Evolutionary conservation across 2,888 invertebrate species (phyloP).

Genomic region (Arrhopalites spinosus): DNA sequence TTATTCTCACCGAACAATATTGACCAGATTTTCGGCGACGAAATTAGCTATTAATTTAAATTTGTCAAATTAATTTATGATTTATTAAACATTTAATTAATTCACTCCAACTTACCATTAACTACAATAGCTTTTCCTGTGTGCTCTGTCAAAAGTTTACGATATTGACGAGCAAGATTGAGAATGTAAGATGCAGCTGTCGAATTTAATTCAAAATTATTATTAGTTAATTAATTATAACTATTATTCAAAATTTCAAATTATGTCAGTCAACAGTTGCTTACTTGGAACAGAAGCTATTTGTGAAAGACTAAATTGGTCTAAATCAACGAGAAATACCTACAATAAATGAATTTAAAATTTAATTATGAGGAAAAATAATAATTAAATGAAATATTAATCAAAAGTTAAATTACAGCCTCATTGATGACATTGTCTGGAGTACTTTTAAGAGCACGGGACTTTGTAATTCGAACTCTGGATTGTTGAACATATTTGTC

Average conservation of each 20-base stretch:
- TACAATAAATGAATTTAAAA: too few species aligned
- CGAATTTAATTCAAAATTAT: too few species aligned
- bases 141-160: conserved; percentile 35
- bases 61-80: neutral
- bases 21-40: conserved; percentile 25
- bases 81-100: neutral
- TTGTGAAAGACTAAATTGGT: conserved; percentile 29
- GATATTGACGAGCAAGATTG: conserved; percentile 32
- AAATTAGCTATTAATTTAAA: conserved; percentile 18
- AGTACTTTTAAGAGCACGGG: conserved; percentile 23
- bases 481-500: conserved; percentile 36
- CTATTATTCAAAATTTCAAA: neutral
- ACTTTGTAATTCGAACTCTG: conserved; percentile 32
- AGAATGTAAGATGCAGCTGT: conserved; percentile 34
- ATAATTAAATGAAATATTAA: too few species aligned
- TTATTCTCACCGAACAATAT: conserved; percentile 24
- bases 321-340: conserved; percentile 30
- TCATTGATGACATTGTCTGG: conserved; percentile 13
- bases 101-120: conserved; percentile 19
- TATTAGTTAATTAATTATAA: too few species aligned
- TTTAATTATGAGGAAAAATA: too few species aligned
- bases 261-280: too few species aligned
- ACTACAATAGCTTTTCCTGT: conserved; percentile 34
- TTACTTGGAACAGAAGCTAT: conserved; percentile 36
- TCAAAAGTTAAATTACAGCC: neutral